Evolutionary conservation across 2,888 invertebrate genomes (phyloP).

Genomic region (Hololepta plana): DNA sequence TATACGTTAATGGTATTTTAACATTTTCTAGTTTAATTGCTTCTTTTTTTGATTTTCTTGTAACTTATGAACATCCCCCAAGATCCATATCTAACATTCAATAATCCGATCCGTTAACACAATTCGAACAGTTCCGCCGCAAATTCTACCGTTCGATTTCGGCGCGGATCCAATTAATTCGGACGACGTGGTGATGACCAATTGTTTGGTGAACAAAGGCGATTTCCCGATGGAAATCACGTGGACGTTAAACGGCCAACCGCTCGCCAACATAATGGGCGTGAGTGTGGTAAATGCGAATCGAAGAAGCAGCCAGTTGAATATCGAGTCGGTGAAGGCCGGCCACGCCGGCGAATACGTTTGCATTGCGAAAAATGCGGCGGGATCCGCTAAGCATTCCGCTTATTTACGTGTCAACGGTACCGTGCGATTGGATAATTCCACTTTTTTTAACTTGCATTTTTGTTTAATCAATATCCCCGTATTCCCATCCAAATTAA

Average conservation of each 20-base stretch:
- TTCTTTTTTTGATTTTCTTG: background rate
- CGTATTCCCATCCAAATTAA: background rate
- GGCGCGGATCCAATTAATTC: constrained; percentile 42
- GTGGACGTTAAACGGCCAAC: constrained; percentile 48
- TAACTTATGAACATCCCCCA: too few species aligned
- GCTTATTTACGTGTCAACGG: constrained; percentile 53
- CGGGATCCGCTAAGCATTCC: constrained; percentile 46
- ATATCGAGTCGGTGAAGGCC: constrained; percentile 54
- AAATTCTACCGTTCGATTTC: constrained; percentile 26
- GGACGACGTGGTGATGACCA: constrained; percentile 49
- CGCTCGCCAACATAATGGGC: constrained; percentile 37
- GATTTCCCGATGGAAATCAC: constrained; percentile 54
- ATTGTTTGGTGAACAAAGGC: constrained; percentile 52
- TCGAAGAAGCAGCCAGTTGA: constrained; percentile 36
- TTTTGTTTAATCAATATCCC: constrained; percentile 2
- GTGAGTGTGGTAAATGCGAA: constrained; percentile 40
- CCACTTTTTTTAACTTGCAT: background rate
- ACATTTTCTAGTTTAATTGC: constrained; percentile 1
- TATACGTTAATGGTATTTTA: constrained; percentile 46
- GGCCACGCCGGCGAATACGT: constrained; percentile 59
- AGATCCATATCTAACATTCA: too few species aligned
- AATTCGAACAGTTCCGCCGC: constrained; percentile 23
- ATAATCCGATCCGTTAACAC: too few species aligned
- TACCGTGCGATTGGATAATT: constrained; percentile 22
- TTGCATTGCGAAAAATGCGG: constrained; percentile 49